phyloP scores from a whole-genome alignment of 2,113 vertebrate species.

The Polyodon spathula region DNA sequence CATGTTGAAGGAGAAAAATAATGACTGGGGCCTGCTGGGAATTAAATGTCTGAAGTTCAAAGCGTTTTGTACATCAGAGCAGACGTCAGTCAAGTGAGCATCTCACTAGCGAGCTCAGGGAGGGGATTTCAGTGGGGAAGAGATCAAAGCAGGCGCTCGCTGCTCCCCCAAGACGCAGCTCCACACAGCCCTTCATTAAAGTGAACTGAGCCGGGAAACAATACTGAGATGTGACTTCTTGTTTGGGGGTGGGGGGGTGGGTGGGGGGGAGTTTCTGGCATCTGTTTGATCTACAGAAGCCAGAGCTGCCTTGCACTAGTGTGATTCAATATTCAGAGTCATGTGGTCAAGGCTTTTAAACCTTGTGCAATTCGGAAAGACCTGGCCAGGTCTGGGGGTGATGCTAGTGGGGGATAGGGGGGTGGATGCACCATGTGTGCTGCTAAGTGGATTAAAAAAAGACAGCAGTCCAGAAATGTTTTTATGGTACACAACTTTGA shows the following conservation, averaged over 20 bases:
- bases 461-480: no score
- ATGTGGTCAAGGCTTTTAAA: conserved; percentile 5
- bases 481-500: no score
- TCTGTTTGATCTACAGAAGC: conserved; percentile 24
- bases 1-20: conserved; percentile 84
- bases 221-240: conserved; percentile 29
- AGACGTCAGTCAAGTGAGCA: conserved; percentile 73
- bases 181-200: conserved; percentile 70
- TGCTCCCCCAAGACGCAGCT: conserved; percentile 62
- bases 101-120: conserved; percentile 45
- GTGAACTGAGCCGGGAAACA: conserved; percentile 48
- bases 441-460: no score
- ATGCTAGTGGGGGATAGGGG: neutral
- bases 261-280: conserved; percentile 35
- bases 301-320: neutral
- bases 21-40: conserved; percentile 82
- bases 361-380: neutral
- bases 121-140: conserved; percentile 52
- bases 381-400: neutral
- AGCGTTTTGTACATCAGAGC: conserved; percentile 79
- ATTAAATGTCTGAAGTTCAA: conserved; percentile 88
- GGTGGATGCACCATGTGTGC: neutral
- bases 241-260: conserved; percentile 31
- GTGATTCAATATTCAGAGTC: conserved; percentile 8
- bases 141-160: conserved; percentile 71